Conservation (phyloP, 2,888 invertebrate genomes). For the Synergus laeviventris region DNA sequence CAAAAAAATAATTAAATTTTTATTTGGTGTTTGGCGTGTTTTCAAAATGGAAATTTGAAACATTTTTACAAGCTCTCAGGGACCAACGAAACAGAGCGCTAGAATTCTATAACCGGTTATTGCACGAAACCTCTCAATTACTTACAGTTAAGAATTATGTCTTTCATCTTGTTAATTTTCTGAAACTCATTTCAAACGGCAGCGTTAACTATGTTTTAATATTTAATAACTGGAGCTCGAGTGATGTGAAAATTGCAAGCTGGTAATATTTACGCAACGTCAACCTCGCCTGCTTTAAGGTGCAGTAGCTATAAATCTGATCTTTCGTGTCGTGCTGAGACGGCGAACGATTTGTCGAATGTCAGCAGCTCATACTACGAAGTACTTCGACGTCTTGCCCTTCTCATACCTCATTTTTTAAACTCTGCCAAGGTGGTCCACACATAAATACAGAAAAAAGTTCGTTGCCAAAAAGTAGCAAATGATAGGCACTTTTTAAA, state of each 20-base stretch:
- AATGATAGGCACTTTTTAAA: neutral
- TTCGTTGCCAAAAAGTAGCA: neutral
- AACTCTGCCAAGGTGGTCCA: conserved; percentile 17
- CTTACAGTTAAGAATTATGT: neutral
- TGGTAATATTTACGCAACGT: conserved; percentile 49
- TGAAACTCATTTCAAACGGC: conserved; percentile 19
- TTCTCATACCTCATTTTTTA: conserved; percentile 1
- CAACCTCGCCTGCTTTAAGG: conserved; percentile 54
- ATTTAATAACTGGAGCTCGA: conserved; percentile 4
- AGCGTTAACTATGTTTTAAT: conserved; percentile 1
- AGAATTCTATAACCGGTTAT: no score
- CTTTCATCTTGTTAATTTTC: neutral
- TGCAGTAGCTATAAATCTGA: conserved; percentile 62
- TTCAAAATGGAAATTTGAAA: no score
- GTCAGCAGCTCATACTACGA: conserved; percentile 58
- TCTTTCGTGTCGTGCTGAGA: conserved; percentile 60
- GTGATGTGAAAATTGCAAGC: conserved; percentile 26
- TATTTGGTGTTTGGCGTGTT: no score
- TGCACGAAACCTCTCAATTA: no score
- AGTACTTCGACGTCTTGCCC: conserved; percentile 42
- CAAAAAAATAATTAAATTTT: no score
- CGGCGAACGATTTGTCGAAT: conserved; percentile 67
- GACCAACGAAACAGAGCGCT: no score
- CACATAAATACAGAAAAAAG: conserved; percentile 3
- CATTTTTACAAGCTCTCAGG: no score